phyloP scores from a whole-genome alignment of 2,113 vertebrate species.

The Anseranas semipalmata region DNA sequence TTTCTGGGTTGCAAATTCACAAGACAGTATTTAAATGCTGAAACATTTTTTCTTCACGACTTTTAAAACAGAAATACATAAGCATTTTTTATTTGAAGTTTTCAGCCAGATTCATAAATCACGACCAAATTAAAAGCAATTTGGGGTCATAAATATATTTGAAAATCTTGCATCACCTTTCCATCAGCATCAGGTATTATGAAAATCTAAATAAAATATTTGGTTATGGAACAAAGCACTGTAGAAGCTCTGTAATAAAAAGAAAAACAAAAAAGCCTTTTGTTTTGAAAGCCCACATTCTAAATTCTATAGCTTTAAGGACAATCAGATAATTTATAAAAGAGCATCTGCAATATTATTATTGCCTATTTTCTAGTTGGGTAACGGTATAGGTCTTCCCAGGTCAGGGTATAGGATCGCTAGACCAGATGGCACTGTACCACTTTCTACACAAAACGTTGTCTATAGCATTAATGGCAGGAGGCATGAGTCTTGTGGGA shows the following conservation, averaged over 20 bases:
- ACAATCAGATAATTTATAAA: neutral
- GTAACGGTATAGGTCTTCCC: neutral
- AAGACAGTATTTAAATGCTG: neutral
- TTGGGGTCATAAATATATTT: neutral
- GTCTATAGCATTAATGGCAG: neutral
- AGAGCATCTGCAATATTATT: neutral
- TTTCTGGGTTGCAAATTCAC: neutral
- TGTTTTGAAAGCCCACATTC: neutral
- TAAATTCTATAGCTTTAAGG: neutral
- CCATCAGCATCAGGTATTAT: neutral
- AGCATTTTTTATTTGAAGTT: neutral
- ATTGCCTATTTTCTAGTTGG: neutral
- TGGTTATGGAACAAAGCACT: neutral
- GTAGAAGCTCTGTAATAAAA: neutral
- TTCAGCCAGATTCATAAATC: neutral
- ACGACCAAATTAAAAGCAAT: neutral
- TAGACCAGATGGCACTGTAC: neutral
- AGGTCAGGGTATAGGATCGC: neutral
- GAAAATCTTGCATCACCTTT: neutral
- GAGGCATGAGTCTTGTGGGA: neutral
- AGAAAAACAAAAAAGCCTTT: neutral
- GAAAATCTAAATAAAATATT: neutral
- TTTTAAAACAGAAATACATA: neutral
- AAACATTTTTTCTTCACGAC: neutral
- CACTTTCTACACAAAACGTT: neutral